phyloP scores from a whole-genome alignment of 1,140 invertebrate genomes.

The Microvelia longipes region DNA sequence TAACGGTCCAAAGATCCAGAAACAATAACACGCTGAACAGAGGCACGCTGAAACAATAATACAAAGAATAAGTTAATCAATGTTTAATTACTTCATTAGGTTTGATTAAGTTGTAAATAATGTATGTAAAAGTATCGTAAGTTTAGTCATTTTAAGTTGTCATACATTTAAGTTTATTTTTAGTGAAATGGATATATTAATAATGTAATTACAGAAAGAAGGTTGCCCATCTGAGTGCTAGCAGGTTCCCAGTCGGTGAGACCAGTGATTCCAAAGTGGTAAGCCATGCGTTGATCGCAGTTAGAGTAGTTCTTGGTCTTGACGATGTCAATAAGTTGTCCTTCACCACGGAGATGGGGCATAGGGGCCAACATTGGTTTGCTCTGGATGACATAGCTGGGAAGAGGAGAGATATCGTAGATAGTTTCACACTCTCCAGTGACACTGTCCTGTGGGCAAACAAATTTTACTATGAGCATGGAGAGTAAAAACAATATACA shows the following conservation, averaged over 20 bases:
- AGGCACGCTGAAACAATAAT: conserved; percentile 21
- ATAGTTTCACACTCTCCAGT: conserved; percentile 27
- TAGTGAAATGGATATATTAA: background rate
- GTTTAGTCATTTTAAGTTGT: conserved; percentile 17
- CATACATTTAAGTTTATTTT: background rate
- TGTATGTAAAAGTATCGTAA: conserved; percentile 10
- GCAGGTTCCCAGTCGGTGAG: conserved; percentile 36
- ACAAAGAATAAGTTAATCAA: background rate
- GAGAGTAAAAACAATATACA: no score
- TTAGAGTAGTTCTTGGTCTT: conserved; percentile 49
- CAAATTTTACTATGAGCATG: no score
- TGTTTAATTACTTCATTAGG: background rate
- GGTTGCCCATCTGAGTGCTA: conserved; percentile 36
- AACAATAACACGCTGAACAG: conserved; percentile 20
- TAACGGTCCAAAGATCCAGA: conserved; percentile 19
- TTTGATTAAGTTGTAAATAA: conserved; percentile 4
- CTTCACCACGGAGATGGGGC: conserved; percentile 29
- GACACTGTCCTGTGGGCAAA: conserved; percentile 22
- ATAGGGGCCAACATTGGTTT: conserved; percentile 23
- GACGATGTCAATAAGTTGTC: conserved; percentile 39
- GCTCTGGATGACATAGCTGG: conserved; percentile 14
- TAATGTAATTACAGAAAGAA: conserved; percentile 33
- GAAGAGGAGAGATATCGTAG: conserved; percentile 24
- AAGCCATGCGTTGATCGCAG: conserved; percentile 39
- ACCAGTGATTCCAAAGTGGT: conserved; percentile 41